Evolutionary conservation across 2,797 vertebrate species (phyloP), one percentile per base, ranked within the genome.

Genomic region (Arnoldichthys spilopterus): DNA sequence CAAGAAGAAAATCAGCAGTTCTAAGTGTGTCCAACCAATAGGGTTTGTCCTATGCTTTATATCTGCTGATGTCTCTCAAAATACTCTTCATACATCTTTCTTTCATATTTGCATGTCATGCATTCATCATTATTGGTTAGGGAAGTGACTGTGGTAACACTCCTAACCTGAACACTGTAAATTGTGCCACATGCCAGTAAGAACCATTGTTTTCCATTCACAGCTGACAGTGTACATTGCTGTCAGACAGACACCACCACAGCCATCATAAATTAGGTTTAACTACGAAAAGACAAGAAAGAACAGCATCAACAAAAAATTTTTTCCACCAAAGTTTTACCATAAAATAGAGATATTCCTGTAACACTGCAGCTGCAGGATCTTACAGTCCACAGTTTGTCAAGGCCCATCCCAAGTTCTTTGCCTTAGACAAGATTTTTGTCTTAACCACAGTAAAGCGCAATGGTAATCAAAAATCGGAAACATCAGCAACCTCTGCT

Each of bases 71-170:
- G 26, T 34, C 24, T 49, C 43, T 68, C 24, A 47, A 68, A 68
- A 28, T 28, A 49, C 20, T 5, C 16, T 26, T 12, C 24, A 20
- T 30, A 8, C 45, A 45, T 45, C 16, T 51, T 26, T 68, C 43
- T 67, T 9, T 67, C 37, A 68, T 68, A 18, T 47, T 68, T 47
- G 12, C 20, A 20, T 69, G 66, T 30, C 68, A 70, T 28, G 54
- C 68, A 70, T 32, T 53, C n/a, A 70, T 70, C 20, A 53, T n/a
- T 69, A 20, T 8, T 70, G 9, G 28, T n/a, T 34, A 9, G 28
- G 67, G 30, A 53, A 20, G 49, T n/a, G 28, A 70, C 53, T 34
- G 49, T 37, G 49, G 68, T n/a, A 22, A 34, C 49, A 70, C 49
- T 34, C 34, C 8, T 6, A 54, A 28, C 20, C 66, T 20, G 6